A percentile compares a stretch with the other conserved stretches of the same genome.
phyloP scores from a whole-genome alignment of 2,113 vertebrate species.

The Psammodynastes pulverulentus region DNA sequence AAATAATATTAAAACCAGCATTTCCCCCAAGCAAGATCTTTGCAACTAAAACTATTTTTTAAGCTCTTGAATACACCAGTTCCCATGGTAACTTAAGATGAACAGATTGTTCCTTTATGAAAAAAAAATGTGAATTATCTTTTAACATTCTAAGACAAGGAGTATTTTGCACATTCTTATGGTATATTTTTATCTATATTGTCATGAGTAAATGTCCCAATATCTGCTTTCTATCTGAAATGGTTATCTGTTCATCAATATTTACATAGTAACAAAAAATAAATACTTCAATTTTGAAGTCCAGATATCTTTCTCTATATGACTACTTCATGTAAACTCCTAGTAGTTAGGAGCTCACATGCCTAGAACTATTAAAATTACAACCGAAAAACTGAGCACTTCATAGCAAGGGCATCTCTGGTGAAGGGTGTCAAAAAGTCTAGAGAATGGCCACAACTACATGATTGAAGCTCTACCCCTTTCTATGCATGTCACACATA shows the following conservation, averaged over 20 bases:
- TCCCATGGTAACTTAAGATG: conserved; percentile 67
- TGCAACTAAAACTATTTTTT: conserved; percentile 50
- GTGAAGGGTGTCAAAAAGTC: background rate
- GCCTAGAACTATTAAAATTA: background rate
- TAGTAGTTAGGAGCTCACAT: conserved; percentile 8
- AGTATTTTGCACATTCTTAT: conserved; percentile 19
- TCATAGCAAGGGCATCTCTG: background rate
- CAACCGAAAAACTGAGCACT: background rate
- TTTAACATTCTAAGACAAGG: conserved; percentile 41
- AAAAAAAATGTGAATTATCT: conserved; percentile 61
- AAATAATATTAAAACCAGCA: conserved; percentile 21
- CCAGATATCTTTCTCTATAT: background rate
- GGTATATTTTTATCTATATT: conserved; percentile 30
- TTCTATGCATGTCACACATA: background rate
- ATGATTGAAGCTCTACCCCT: background rate
- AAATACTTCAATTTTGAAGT: conserved; percentile 14
- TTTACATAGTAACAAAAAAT: conserved; percentile 24
- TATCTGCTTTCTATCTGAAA: conserved; percentile 7
- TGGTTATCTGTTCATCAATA: background rate
- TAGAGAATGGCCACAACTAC: background rate
- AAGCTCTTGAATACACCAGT: conserved; percentile 64
- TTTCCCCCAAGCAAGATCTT: conserved; percentile 57
- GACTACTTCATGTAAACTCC: background rate
- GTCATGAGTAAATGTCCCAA: conserved; percentile 9
- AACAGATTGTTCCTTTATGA: conserved; percentile 66